Conservation (phyloP, 2,797 vertebrate genomes). For the Sebastolobus alascanus region DNA sequence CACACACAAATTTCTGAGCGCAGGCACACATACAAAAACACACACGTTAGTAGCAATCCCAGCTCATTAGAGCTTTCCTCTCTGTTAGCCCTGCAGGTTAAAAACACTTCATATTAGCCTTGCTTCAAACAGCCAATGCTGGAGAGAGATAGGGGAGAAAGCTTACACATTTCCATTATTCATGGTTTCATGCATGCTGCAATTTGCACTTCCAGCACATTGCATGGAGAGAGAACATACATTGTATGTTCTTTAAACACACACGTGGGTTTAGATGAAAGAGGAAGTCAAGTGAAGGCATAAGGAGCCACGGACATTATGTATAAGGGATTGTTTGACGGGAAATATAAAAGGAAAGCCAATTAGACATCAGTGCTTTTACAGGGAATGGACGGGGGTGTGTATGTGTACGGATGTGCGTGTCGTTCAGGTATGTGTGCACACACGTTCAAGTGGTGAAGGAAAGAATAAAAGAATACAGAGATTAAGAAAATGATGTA, state of each 20-base stretch:
- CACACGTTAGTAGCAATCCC: slow-evolving; percentile 56
- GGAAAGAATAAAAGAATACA: slow-evolving; percentile 41
- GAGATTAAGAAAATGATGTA: slow-evolving; percentile 30
- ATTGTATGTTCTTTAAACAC: slow-evolving; percentile 56
- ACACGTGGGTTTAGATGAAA: slow-evolving; percentile 54
- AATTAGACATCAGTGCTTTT: slow-evolving; percentile 44
- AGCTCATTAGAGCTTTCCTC: slow-evolving; percentile 68
- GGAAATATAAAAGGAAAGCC: slow-evolving; percentile 43
- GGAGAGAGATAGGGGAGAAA: slow-evolving; percentile 39
- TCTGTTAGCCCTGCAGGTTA: slow-evolving; percentile 67
- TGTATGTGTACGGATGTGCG: slow-evolving; percentile 25
- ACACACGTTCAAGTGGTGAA: slow-evolving; percentile 24
- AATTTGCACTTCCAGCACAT: slow-evolving; percentile 50
- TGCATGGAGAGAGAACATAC: slow-evolving; percentile 28
- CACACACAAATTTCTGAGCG: neutral
- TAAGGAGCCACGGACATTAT: slow-evolving; percentile 28
- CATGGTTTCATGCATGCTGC: slow-evolving; percentile 41
- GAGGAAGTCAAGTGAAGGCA: slow-evolving; percentile 47
- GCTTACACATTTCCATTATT: slow-evolving; percentile 65
- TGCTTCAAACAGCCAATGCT: slow-evolving; percentile 56
- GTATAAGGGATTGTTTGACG: slow-evolving; percentile 31
- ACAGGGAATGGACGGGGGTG: neutral
- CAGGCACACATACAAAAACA: slow-evolving; percentile 26
- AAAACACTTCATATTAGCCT: slow-evolving; percentile 65
- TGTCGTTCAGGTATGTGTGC: slow-evolving; percentile 19